Conservation (phyloP, 2,797 vertebrate genomes). For the Limosa lapponica region DNA sequence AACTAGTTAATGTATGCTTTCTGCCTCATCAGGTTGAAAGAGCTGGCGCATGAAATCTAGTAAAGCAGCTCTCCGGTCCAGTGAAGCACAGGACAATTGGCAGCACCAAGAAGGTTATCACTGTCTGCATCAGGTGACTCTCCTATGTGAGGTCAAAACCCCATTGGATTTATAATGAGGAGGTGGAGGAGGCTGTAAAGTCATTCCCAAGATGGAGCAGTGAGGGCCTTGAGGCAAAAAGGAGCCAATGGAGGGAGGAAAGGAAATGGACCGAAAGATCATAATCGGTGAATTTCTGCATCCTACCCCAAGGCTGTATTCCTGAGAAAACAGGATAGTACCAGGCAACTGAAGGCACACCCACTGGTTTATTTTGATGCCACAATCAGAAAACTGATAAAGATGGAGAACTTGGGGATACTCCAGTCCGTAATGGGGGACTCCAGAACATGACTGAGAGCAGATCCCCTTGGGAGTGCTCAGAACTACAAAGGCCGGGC, state of each 20-base stretch:
- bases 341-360: neutral
- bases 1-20: constrained; percentile 46
- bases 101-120: constrained; percentile 59
- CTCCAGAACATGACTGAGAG: neutral
- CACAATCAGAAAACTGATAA: neutral
- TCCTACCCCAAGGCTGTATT: constrained; percentile 47
- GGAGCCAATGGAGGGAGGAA: constrained; percentile 66
- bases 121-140: constrained; percentile 66
- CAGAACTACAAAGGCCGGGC: neutral
- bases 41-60: constrained; percentile 48
- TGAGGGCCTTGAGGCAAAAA: constrained; percentile 58
- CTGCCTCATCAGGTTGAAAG: neutral
- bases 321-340: constrained; percentile 8
- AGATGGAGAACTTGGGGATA: neutral
- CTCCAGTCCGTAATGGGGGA: neutral
- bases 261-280: constrained; percentile 60
- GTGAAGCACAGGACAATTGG: constrained; percentile 56
- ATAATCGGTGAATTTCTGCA: constrained; percentile 64
- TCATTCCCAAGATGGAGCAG: constrained; percentile 55
- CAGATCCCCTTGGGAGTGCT: neutral
- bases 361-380: neutral
- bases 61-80: constrained; percentile 60
- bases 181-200: constrained; percentile 56
- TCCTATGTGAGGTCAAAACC: constrained; percentile 40
- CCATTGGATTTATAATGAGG: constrained; percentile 40